These are phyloP conservation scores for Catalaphyllia jardinei DNA, from an alignment of 64 coral and sea anemone species.

Conservation along the genomic window DNA sequence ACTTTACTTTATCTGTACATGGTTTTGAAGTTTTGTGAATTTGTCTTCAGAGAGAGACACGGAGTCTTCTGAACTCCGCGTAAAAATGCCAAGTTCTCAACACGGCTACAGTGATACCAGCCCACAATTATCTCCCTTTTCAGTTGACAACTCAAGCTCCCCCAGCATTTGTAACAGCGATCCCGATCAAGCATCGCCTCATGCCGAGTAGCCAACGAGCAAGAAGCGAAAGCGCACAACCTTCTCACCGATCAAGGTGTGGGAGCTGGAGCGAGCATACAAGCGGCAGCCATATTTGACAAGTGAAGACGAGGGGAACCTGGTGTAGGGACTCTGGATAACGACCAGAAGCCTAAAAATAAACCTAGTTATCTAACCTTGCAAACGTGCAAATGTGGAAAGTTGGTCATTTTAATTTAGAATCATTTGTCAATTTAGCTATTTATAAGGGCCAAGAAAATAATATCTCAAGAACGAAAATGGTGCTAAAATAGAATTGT, in stretches of 20 bases:
- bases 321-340: not conserved
- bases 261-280: slow-evolving; percentile 1
- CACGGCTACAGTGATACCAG: not conserved
- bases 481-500: too few species aligned
- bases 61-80: not conserved
- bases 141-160: not conserved
- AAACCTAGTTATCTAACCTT: too few species aligned
- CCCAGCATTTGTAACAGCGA: not conserved
- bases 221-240: slow-evolving; percentile 15
- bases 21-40: not conserved
- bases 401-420: not conserved
- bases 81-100: not conserved
- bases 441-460: too few species aligned
- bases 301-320: not conserved
- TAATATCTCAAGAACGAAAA: too few species aligned
- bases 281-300: slow-evolving; percentile 4
- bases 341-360: not conserved
- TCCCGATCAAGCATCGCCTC: not conserved
- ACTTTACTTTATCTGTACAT: not conserved
- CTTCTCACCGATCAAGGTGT: not conserved
- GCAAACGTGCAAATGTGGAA: not conserved
- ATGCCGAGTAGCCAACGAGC: not conserved
- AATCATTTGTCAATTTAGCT: not conserved
- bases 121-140: not conserved
- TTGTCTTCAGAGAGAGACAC: not conserved